A percentile compares a stretch with the other conserved stretches of the same genome.
These are phyloP conservation scores for Gymnoscelis rufifasciata DNA, from an alignment of 2,888 invertebrate genomes.

Conservation along the genomic window DNA sequence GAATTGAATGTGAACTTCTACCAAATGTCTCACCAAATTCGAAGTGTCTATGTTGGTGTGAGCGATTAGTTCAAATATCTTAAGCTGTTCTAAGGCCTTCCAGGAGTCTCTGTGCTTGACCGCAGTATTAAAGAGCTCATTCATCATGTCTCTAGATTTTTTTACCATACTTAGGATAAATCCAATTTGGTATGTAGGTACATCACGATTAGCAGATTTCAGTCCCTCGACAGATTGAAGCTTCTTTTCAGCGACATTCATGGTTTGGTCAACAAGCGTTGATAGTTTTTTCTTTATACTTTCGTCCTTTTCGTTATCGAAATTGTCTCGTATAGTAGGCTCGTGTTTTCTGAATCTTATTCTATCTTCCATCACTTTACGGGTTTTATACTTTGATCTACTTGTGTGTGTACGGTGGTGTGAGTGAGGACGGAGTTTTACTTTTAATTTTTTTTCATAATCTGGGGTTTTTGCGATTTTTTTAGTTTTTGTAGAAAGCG, in stretches of 20 bases:
- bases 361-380: too few relatives aligned
- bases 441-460: background rate
- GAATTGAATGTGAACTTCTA: constrained; percentile 52
- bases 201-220: constrained; percentile 37
- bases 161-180: constrained; percentile 60
- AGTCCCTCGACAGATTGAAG: constrained; percentile 41
- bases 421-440: background rate
- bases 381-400: too few relatives aligned
- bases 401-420: too few relatives aligned
- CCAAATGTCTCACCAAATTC: constrained; percentile 55
- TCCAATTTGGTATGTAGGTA: constrained; percentile 51
- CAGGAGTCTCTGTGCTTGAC: constrained; percentile 60
- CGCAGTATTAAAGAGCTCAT: constrained; percentile 62
- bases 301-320: constrained; percentile 43
- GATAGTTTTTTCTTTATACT: constrained; percentile 55
- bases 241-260: constrained; percentile 51
- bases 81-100: constrained; percentile 61
- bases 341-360: too few relatives aligned
- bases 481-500: too few relatives aligned
- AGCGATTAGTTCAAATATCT: constrained; percentile 61
- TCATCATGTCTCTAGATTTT: constrained; percentile 54
- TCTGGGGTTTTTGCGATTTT: too few relatives aligned
- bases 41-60: constrained; percentile 65
- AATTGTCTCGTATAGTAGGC: background rate
- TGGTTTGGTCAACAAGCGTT: constrained; percentile 51